Evolutionary conservation across 1,140 invertebrate species (phyloP), one percentile per base, ranked within the genome.

Genomic region (Drosophila auraria): DNA sequence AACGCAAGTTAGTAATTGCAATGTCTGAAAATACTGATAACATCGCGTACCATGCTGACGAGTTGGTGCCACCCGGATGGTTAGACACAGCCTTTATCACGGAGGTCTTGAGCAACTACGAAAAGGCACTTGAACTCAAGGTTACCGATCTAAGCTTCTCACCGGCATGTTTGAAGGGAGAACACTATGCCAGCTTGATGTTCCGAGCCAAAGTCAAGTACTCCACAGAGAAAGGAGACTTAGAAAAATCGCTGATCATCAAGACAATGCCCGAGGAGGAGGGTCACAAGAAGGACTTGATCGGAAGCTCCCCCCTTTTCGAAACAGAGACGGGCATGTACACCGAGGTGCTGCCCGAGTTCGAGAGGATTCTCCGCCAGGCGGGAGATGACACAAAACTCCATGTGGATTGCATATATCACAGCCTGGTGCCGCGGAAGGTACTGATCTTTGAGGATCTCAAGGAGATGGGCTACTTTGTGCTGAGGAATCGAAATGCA

Each of bases 141-240:
- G 63, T 92, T 0, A 20, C 45, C 2, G 60, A 78, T 15, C 9
- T 89, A 0, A 62, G 64, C 17, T 68, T 87, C 0, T 78, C 80
- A 4, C 91, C 91, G 6, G 91, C 91, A 3, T 83, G 75, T 23
- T 71, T 36, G 25, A 90, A 90, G 45, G 87, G 84, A 0, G 91
- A 92, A 77, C 91, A 92, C 49, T 92, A 91, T 80, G 91, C 84
- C 9, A 92, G 91, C 54, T 49, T 92, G 8, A 92, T 92, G 77
- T 92, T 92, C 6, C 78, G 91, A 2, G 73, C 45, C 0, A 73
- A 45, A 2, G 57, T 91, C 1, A 20, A 40, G 42, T 89, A 72
- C 25, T 51, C 30, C 11, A 62, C 47, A 0, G 5, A 15, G 1
- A 72, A 45, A 1, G 71, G 51, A 6, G 50, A 60, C 7, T 27